Base-by-base conservation (phyloP, 2,113 vertebrate species). In the Aythya baeri region DNA sequence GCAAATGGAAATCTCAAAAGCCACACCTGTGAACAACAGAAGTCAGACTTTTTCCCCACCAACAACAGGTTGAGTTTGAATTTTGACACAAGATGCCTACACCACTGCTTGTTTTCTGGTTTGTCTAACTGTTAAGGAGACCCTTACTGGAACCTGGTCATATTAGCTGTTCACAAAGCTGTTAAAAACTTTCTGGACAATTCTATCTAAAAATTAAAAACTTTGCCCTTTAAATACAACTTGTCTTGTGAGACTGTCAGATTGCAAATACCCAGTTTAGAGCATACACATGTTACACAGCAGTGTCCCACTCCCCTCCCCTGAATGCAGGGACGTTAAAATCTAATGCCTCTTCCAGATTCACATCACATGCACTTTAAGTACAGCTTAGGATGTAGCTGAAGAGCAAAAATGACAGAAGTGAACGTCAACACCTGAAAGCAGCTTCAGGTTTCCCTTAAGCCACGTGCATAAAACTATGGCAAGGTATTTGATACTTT, bases 51-150 rank as follows among this genome's bases (percentile, higher is more conserved):
- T 66, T 86, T 70, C 20, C 2, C 49, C 32, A 65, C 52, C 55
- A 73, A 22, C 44, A 31, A 4, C 0, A 0, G 27, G 41, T 5
- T 41, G 66, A 70, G 14, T 63, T 18, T 80, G 34, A 32, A 90
- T 88, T 77, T 86, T 86, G 41, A 88, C n/a, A 55, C 17, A 44
- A 80, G 77, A 44, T 36, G 11, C 31, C 27, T 17, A 63, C 58
- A 63, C 58, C 12, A 21, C 11, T 34, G 12, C 21, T 55, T 2
- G 1, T 9, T 66, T 58, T 65, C 31, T 43, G 43, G 6, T 72
- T 82, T 52, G 49, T 80, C 46, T 54, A 31, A 10, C 11, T 36
- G n/a, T 11, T 34, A 20, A 86, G 46, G 36, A 63, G 76, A 91
- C 80, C 12, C 46, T 59, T 73, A 7, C 50, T 70, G 34, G 38